Evolutionary conservation across 2,797 vertebrate species (phyloP).

Genomic region (Remorina albescens): DNA sequence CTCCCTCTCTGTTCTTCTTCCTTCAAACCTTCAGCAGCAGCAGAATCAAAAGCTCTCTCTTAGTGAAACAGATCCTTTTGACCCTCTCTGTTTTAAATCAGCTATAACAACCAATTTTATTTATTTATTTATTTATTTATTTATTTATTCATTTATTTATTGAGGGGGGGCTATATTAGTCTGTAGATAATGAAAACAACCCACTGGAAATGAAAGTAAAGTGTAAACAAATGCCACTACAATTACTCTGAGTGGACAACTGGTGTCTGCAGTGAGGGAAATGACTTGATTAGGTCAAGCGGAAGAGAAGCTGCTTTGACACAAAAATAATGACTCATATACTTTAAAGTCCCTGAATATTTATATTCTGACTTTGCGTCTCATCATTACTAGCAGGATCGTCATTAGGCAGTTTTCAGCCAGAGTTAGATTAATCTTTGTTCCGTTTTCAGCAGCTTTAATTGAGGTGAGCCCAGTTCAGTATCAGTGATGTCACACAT

Average conservation of each 20-base stretch:
- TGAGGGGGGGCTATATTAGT: too few relatives aligned
- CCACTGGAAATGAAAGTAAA: not conserved
- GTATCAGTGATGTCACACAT: not conserved
- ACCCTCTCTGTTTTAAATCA: constrained; percentile 1
- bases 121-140: too few relatives aligned
- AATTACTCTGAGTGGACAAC: constrained; percentile 13
- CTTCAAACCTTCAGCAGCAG: not conserved
- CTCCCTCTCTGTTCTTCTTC: not conserved
- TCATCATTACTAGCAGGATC: not conserved
- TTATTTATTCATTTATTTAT: too few relatives aligned
- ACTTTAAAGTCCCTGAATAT: not conserved
- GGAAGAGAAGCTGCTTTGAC: constrained; percentile 6
- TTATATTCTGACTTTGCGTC: not conserved
- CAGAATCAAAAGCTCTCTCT: constrained; percentile 3
- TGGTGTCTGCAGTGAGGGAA: not conserved
- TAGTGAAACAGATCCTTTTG: not conserved
- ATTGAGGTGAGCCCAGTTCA: not conserved
- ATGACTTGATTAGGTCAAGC: constrained; percentile 31
- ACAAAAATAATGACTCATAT: not conserved
- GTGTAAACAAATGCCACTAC: not conserved
- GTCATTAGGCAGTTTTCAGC: not conserved
- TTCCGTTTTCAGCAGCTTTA: not conserved
- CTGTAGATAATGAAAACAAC: not conserved
- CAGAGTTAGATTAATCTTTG: not conserved
- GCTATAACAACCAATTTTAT: too few relatives aligned